Conservation (phyloP, 1,140 invertebrate species). For the Tribolium castaneum region DNA sequence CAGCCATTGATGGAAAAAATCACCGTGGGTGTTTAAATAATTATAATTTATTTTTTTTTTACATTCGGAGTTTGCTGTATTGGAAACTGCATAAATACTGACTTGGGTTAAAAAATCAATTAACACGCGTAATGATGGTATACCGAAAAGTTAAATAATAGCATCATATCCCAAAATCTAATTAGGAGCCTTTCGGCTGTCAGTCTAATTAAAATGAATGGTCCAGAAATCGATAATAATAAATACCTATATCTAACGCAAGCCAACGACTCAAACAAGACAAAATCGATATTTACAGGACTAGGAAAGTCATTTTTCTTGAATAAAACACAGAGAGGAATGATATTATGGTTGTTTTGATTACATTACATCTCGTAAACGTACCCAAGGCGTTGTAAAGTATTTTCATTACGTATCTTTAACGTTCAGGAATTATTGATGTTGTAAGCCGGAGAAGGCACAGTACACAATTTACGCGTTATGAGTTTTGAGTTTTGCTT, state of each 20-base stretch:
- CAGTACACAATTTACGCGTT: neutral
- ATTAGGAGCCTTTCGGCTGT: neutral
- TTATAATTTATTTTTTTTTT: too few relatives aligned
- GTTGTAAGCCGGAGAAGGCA: neutral
- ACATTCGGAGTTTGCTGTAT: too few relatives aligned
- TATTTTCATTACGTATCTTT: neutral
- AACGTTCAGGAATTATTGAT: neutral
- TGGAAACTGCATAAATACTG: neutral
- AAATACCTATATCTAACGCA: neutral
- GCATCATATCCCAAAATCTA: neutral
- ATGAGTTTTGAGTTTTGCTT: neutral
- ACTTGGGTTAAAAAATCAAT: too few relatives aligned
- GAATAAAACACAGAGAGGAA: too few relatives aligned
- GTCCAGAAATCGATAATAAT: neutral
- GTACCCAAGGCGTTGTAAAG: neutral
- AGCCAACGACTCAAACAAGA: too few relatives aligned
- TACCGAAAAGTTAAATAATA: neutral
- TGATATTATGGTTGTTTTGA: neutral
- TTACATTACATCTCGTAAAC: neutral
- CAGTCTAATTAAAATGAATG: neutral
- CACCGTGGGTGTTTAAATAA: too few relatives aligned
- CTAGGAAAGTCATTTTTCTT: too few relatives aligned
- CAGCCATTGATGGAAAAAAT: too few relatives aligned
- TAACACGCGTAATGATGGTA: too few relatives aligned
- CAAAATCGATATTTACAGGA: too few relatives aligned